These are phyloP conservation scores for Dicentrarchus labrax DNA, from an alignment of 2,113 vertebrate species.

Conservation along the genomic window DNA sequence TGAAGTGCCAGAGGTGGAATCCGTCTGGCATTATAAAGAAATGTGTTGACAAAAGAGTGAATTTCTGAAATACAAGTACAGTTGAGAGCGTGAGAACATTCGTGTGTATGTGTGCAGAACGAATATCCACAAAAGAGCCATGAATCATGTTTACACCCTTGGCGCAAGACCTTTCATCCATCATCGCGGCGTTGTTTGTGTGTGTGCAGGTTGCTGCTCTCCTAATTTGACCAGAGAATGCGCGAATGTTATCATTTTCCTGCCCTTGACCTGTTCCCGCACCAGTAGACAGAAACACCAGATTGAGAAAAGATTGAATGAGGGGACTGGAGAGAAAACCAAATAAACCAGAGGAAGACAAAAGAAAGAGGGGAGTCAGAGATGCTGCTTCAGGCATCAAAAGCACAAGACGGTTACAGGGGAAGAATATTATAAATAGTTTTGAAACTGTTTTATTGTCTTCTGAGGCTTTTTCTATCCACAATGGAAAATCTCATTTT, in stretches of 20 bases:
- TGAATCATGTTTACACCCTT: conserved; percentile 77
- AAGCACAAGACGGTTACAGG: conserved; percentile 41
- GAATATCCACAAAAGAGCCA: conserved; percentile 62
- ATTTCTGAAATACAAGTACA: conserved; percentile 51
- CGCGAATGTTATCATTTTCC: conserved; percentile 81
- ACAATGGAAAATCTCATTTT: conserved; percentile 56
- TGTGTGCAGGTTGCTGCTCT: conserved; percentile 37
- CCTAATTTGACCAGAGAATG: conserved; percentile 76
- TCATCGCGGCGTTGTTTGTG: conserved; percentile 53
- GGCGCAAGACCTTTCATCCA: conserved; percentile 70
- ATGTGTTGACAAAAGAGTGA: conserved; percentile 64
- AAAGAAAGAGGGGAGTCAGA: background rate
- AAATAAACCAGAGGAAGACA: conserved; percentile 50
- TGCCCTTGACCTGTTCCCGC: conserved; percentile 76
- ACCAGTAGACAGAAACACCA: conserved; percentile 52
- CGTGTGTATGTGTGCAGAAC: conserved; percentile 35
- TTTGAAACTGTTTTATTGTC: conserved; percentile 50
- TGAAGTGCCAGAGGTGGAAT: conserved; percentile 76
- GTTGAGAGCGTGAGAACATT: conserved; percentile 1
- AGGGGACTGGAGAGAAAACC: conserved; percentile 48
- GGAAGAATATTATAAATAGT: conserved; percentile 54
- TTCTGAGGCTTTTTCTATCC: conserved; percentile 45
- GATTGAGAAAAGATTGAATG: conserved; percentile 71
- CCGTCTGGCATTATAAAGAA: conserved; percentile 61
- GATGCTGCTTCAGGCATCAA: conserved; percentile 32